phyloP scores from a whole-genome alignment of 1,140 invertebrate genomes.

The Pseudomyrmex pallidus region DNA sequence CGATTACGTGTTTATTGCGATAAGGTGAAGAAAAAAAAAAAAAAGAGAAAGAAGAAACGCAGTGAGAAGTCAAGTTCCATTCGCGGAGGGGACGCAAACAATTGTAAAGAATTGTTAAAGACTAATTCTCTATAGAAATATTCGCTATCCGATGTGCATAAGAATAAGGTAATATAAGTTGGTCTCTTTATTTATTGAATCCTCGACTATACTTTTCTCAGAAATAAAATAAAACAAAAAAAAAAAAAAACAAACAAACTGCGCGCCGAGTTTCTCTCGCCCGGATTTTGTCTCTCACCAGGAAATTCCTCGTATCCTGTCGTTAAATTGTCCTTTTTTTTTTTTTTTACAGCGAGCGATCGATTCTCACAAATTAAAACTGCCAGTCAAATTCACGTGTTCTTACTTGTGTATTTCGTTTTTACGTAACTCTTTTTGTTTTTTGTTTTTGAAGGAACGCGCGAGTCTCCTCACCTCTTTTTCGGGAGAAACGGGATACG shows the following conservation, averaged over 20 bases:
- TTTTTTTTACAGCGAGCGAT: too few species aligned
- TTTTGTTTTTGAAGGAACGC: background rate
- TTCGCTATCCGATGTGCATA: slow-evolving; percentile 78
- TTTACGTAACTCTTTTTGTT: background rate
- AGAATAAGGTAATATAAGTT: slow-evolving; percentile 78
- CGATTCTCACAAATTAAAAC: too few species aligned
- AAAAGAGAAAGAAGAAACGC: background rate
- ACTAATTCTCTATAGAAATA: slow-evolving; percentile 70
- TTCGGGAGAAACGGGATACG: slow-evolving; percentile 17
- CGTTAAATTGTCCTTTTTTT: too few species aligned
- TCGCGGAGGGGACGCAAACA: slow-evolving; percentile 72
- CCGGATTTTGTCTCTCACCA: too few species aligned
- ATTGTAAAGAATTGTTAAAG: slow-evolving; percentile 76
- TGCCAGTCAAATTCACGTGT: background rate
- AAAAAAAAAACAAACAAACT: too few species aligned
- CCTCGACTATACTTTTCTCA: background rate
- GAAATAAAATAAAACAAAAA: too few species aligned
- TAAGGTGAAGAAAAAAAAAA: background rate
- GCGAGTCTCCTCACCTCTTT: background rate
- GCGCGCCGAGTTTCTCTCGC: too few species aligned
- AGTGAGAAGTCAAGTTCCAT: slow-evolving; percentile 53
- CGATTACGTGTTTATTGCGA: background rate
- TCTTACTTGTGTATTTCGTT: background rate
- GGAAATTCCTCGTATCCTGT: too few species aligned
- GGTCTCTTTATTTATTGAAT: slow-evolving; percentile 82